Base-by-base conservation (phyloP, 1,140 invertebrate species). In the Caenorhabditis briggsae region DNA sequence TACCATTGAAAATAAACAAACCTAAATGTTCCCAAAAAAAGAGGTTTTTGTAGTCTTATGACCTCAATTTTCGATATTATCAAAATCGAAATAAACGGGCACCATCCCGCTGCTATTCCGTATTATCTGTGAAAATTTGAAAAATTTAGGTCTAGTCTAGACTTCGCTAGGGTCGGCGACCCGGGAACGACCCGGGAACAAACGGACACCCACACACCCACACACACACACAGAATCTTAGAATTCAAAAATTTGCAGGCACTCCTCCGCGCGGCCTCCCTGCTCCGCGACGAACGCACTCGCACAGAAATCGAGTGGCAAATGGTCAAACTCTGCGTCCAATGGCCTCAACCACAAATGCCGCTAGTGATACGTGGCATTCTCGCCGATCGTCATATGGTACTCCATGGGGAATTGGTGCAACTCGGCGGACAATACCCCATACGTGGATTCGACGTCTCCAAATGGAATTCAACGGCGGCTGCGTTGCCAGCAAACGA, bases 271-370 rank as follows among this genome's bases (percentile, higher is more conserved):
- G 70, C 59, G 2, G 53, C 74, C 16, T 9, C 55, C 0, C 20
- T 56, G n/a, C 56, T 86, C 12, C 64, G 70, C 55, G 89, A 90
- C 82, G 61, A 56, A 12, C 86, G 89, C 18, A 70, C 87, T 8
- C 18, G 88, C 33, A 92, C 91, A 16, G 90, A 91, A 56, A 53
- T 92, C 41, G 90, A 91, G 70, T 91, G 90, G 90, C 90, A 89
- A 23, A 50, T 90, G 89, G 64, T 78, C 84, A n/a, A 65, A 84
- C 48, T 90, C 23, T 78, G 86, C 82, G n/a, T 85, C 50, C 12
- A 53, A 83, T 18, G 59, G 43, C 53, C 83, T 43, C 65, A 84
- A 48, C 50, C 58, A 59, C 58, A 89, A 64, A 59, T 89, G 84
- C 86, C 82, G n/a, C 33, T 59, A 25, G 84, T 83, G 53, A 43